Percentiles rank a stretch among this genome's conserved stretches.
Evolutionary conservation across 2,888 invertebrate genomes (phyloP).

Genomic region (Limnephilus rhombicus): DNA sequence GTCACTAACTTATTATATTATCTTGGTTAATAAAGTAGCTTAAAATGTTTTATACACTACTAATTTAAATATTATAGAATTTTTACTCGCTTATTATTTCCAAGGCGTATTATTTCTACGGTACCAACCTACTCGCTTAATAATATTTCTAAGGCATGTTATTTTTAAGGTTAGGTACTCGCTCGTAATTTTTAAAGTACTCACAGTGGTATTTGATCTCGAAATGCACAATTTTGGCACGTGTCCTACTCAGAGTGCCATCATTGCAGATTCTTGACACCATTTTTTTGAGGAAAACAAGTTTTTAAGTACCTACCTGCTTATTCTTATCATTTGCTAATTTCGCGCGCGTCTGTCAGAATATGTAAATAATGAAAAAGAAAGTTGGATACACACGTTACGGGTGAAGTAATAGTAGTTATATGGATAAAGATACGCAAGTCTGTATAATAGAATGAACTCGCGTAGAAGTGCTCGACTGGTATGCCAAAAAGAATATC

Average conservation of each 20-base stretch:
- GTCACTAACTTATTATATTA: too few species aligned
- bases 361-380: not conserved
- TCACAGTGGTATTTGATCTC: not conserved
- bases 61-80: too few species aligned
- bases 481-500: not conserved
- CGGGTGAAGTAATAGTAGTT: not conserved
- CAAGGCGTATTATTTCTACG: too few species aligned
- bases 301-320: not conserved
- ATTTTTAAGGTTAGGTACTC: too few species aligned
- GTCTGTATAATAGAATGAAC: not conserved
- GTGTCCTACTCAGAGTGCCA: not conserved
- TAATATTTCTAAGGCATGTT: too few species aligned
- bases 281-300: not conserved
- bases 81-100: too few species aligned
- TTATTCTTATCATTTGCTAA: not conserved
- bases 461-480: not conserved
- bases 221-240: not conserved
- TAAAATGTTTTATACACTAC: too few species aligned
- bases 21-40: too few species aligned
- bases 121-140: too few species aligned
- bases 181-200: too few species aligned
- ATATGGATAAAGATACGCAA: not conserved
- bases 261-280: not conserved
- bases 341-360: not conserved
- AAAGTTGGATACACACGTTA: not conserved